phyloP scores from a whole-genome alignment of 2,888 invertebrate species.

The Pristionchus japonicus region DNA sequence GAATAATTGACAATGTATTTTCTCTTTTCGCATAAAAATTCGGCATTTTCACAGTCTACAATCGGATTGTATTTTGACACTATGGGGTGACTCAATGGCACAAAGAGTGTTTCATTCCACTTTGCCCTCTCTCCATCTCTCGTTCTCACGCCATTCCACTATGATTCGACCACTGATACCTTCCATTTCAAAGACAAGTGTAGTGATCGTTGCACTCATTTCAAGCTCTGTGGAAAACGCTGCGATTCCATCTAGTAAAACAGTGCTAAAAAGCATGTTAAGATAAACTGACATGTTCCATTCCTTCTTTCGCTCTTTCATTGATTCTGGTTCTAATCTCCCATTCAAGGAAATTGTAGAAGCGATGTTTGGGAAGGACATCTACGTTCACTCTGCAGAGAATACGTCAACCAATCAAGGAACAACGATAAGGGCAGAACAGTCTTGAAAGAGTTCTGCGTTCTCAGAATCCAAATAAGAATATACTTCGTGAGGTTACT shows the following conservation, averaged over 20 bases:
- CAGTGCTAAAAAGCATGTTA: background rate
- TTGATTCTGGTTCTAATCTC: background rate
- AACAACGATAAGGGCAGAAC: too few species aligned
- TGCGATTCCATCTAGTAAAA: too few species aligned
- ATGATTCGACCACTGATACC: background rate
- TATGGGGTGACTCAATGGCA: background rate
- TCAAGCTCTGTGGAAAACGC: background rate
- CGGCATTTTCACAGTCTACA: background rate
- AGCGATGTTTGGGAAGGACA: background rate
- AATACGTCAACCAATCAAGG: too few species aligned
- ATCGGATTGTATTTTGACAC: background rate
- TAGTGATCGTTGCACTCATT: background rate
- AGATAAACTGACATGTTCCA: background rate
- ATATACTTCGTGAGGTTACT: too few species aligned
- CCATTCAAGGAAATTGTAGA: background rate
- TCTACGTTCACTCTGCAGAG: conserved; percentile 29
- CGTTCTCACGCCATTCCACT: conserved; percentile 23
- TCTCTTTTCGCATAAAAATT: background rate
- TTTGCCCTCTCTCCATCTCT: background rate
- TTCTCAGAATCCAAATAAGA: too few species aligned
- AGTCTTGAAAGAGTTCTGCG: too few species aligned
- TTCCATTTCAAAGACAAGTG: background rate
- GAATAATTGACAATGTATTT: background rate
- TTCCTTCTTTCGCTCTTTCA: background rate
- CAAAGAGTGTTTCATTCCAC: background rate